phyloP scores from a whole-genome alignment of 2,113 vertebrate genomes.

The Peromyscus leucopus region DNA sequence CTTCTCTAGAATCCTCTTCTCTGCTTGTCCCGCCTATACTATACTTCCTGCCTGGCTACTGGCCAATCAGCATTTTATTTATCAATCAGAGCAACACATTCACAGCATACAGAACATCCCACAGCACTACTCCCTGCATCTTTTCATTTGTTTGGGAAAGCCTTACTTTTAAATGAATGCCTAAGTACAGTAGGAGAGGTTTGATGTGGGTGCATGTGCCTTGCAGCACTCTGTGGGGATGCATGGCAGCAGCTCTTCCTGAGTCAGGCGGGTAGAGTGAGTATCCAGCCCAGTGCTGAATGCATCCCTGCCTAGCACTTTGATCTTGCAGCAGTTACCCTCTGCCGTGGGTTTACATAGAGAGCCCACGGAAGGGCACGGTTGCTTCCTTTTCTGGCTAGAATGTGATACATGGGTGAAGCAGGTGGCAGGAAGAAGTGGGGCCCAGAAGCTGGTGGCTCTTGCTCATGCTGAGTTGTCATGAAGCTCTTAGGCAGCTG shows the following conservation, averaged over 20 bases:
- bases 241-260: not conserved
- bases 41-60: no score
- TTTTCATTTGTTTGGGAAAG: not conserved
- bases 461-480: not conserved
- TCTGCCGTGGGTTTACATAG: not conserved
- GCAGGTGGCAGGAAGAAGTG: not conserved
- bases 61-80: no score
- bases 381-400: not conserved
- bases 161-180: not conserved
- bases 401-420: not conserved
- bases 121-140: not conserved
- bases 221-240: not conserved
- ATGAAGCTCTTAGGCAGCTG: not conserved
- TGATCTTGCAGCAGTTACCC: not conserved
- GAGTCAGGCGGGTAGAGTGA: not conserved
- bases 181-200: not conserved
- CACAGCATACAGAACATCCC: no score
- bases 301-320: not conserved
- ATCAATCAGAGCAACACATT: no score
- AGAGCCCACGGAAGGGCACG: not conserved
- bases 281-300: not conserved
- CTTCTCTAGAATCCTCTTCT: no score
- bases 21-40: no score
- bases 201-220: not conserved
- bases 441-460: not conserved